Percentiles rank a stretch among this genome's conserved stretches.
Conservation (phyloP, 2,797 vertebrate genomes). For the Hippopotamyrus pictus region DNA sequence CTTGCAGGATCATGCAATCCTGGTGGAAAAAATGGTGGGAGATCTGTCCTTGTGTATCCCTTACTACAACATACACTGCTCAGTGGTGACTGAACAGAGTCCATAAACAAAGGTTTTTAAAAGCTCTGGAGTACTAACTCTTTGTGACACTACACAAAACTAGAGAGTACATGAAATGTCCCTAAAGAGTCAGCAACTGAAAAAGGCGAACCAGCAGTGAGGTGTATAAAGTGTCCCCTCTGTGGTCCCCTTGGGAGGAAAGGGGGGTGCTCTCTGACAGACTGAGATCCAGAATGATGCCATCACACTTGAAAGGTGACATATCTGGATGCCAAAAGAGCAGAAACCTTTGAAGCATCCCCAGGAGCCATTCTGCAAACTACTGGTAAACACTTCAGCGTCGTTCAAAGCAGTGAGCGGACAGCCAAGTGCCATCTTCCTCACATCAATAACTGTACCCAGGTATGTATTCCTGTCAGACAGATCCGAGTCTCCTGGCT, state of each 20-base stretch:
- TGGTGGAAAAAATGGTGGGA: not conserved
- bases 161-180: not conserved
- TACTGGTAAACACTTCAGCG: conserved; percentile 41
- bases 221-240: not conserved
- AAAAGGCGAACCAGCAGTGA: not conserved
- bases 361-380: conserved; percentile 29
- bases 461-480: conserved; percentile 46
- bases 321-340: conserved; percentile 16
- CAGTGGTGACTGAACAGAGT: not conserved
- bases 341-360: conserved; percentile 16
- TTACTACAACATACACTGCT: not conserved
- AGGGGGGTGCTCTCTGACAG: not conserved
- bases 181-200: not conserved
- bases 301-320: conserved; percentile 18
- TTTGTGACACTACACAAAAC: not conserved
- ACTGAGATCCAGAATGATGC: not conserved
- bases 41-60: not conserved
- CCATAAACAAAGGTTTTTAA: not conserved
- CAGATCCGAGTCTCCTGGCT: conserved; percentile 54
- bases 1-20: not conserved
- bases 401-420: conserved; percentile 38
- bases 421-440: conserved; percentile 40
- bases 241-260: not conserved
- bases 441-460: conserved; percentile 49
- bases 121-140: not conserved